These are phyloP conservation scores for Pleuronectes platessa DNA, from an alignment of 2,113 vertebrate species.

Conservation along the genomic window DNA sequence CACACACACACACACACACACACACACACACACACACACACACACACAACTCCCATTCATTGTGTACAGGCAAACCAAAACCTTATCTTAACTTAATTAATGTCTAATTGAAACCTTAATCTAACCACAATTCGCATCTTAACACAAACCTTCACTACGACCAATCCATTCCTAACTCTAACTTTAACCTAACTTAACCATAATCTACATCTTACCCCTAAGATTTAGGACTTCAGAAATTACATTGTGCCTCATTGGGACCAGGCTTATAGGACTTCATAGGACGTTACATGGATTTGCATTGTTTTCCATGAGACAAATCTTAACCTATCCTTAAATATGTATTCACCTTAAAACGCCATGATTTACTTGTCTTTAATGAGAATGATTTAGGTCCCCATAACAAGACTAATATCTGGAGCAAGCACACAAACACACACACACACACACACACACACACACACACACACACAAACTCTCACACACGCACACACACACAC, in stretches of 20 bases:
- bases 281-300: background rate
- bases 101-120: background rate
- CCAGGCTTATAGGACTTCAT: background rate
- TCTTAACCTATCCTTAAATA: too few relatives aligned
- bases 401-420: background rate
- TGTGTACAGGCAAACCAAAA: background rate
- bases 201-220: background rate
- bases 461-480: background rate
- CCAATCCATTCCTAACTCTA: background rate
- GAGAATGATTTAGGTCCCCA: background rate
- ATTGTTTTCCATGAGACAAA: too few relatives aligned
- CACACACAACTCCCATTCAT: slow-evolving; percentile 8
- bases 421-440: background rate
- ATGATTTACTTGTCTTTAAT: background rate
- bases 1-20: too few relatives aligned
- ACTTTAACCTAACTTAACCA: background rate
- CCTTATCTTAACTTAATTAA: too few relatives aligned
- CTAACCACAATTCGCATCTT: background rate
- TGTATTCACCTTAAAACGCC: too few relatives aligned
- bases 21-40: background rate
- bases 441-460: background rate
- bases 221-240: background rate
- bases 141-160: background rate
- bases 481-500: background rate
- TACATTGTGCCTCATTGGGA: background rate